These are phyloP conservation scores for Netelia inedita DNA, from an alignment of 2,888 invertebrate species.

Conservation along the genomic window DNA sequence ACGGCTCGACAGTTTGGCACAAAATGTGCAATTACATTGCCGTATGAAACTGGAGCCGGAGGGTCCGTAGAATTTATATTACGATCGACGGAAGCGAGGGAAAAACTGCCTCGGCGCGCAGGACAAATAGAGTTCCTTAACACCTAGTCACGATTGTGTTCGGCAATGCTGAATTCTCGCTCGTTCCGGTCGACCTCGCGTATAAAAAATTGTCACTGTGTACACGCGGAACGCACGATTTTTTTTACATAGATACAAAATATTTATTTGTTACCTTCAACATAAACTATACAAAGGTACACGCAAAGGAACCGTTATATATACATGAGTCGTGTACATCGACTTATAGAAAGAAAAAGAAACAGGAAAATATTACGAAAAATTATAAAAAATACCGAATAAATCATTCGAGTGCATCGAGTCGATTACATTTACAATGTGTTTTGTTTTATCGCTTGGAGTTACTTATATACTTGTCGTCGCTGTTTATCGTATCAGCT, in stretches of 20 bases:
- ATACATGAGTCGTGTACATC: slow-evolving; percentile 26
- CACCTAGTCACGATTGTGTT: neutral
- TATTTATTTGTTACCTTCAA: slow-evolving; percentile 42
- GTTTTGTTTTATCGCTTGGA: neutral
- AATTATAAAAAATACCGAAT: neutral
- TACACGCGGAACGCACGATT: neutral
- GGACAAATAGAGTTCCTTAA: slow-evolving; percentile 10
- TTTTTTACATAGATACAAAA: slow-evolving; percentile 45
- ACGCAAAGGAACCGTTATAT: slow-evolving; percentile 22
- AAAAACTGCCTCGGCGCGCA: neutral
- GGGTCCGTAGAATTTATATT: slow-evolving; percentile 23
- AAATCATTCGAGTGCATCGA: neutral
- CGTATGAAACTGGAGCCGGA: neutral
- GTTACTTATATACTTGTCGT: neutral
- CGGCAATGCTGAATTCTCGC: neutral
- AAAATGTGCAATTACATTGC: slow-evolving; percentile 41
- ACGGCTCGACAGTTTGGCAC: slow-evolving; percentile 39
- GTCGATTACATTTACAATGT: neutral
- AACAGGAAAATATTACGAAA: neutral
- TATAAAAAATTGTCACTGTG: neutral
- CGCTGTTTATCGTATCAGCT: neutral
- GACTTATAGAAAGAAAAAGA: neutral
- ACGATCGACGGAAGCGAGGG: slow-evolving; percentile 22
- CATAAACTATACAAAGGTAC: slow-evolving; percentile 35
- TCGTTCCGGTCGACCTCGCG: neutral